Percentiles rank a stretch among this genome's conserved stretches.
phyloP scores from a whole-genome alignment of 2,113 vertebrate species.

The Lepidothrix coronata region DNA sequence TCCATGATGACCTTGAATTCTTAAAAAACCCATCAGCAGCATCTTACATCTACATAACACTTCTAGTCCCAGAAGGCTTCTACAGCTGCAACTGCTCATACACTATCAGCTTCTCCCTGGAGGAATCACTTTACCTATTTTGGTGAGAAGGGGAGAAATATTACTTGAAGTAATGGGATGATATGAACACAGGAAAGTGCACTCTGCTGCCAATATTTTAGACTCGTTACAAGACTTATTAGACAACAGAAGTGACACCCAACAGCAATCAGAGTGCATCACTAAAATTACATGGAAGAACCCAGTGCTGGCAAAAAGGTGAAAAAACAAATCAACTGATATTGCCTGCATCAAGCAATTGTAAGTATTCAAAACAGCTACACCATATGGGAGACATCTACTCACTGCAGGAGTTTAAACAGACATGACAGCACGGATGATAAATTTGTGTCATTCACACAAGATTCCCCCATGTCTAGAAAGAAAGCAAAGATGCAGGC shows the following conservation, averaged over 20 bases:
- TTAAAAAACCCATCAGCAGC: neutral
- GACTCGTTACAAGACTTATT: neutral
- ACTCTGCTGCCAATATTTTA: neutral
- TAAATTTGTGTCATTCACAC: neutral
- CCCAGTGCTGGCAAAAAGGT: neutral
- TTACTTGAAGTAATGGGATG: neutral
- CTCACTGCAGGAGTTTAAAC: neutral
- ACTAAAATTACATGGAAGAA: neutral
- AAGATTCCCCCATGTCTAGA: neutral
- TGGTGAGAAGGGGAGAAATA: neutral
- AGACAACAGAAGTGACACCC: neutral
- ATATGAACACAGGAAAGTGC: neutral
- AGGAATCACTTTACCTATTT: neutral
- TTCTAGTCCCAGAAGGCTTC: neutral
- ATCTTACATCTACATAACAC: neutral
- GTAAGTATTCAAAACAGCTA: neutral
- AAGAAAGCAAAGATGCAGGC: neutral
- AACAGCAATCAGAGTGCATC: neutral
- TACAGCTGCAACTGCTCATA: neutral
- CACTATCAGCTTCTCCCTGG: neutral
- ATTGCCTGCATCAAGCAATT: neutral
- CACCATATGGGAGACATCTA: conserved; percentile 7
- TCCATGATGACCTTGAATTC: neutral
- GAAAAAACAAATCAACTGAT: neutral
- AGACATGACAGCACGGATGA: neutral